Base-by-base conservation (phyloP, 2,888 invertebrate species). In the Napeogenes inachia region DNA sequence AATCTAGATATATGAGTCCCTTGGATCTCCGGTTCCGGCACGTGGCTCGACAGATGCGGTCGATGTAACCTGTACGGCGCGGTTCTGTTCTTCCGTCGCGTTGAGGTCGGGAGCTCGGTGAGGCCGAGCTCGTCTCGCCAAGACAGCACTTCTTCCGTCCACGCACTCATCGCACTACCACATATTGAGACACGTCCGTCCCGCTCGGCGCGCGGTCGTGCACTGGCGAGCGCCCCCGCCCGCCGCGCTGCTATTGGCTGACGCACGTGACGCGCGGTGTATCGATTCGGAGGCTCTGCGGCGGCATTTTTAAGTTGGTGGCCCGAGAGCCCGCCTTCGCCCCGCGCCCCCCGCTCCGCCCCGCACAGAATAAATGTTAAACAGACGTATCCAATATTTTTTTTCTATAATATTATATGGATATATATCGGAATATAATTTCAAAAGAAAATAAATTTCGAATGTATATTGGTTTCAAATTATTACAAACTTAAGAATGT, bases 1-100 rank as follows among this genome's bases (percentile, higher is more conserved):
- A 98, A 91, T 79, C 96, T 93, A 56, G 96, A 95, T 74, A 98
- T 95, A 89, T 97, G 96, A 60, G 95, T 94, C 65, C 92, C 92
- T 72, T 83, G 82, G 79, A 92, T 75, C 84, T 89, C 82, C 81
- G 91, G 80, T 70, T 85, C 89, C 54, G 82, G 77, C 77, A 82
- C 82, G 85, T 88, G 91, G 82, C 89, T 79, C 70, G 87, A 80
- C 78, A 92, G 80, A 79, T 93, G 92, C 71, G 94, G 93, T 82
- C 94, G 92, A 85, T 94, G 93, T 75, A 94, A 88, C 76, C 93
- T 91, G 78, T 93, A 93, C 73, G 93, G 93, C 80, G 93, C 91
- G 71, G 92, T 92, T 74, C 92, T 91, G 82, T 91, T 91, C 82
- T 92, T 89, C 72, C 89, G 82, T 70, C 86, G 81, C 71, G 81